Base-by-base conservation (phyloP, 2,797 vertebrate genomes). In the Antennarius maculatus region DNA sequence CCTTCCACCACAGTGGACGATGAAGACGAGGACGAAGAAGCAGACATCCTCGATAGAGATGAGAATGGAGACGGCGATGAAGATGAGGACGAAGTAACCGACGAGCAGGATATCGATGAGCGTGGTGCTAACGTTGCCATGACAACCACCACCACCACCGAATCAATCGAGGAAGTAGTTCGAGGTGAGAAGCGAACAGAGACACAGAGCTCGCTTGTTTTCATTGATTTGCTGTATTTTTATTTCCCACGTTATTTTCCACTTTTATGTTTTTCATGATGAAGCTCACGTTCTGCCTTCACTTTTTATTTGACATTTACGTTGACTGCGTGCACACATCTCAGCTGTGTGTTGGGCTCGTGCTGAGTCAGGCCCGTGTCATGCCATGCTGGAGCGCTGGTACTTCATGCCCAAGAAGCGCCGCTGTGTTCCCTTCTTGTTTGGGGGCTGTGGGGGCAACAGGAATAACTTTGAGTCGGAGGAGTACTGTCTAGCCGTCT, bases 401-500 rank as follows among this genome's bases (percentile, higher is more conserved):
- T 98, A 94, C 94, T 99, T 97, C 95, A 88, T 95, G 77, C 92
- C 95, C 73, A 84, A 94, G 50, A 95, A 93, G 91, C 95, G 95
- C 90, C 93, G 93, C 86, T 99, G 97, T n/a, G 94, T 91, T 46
- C 95, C 95, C 71, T 99, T 99, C 95, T 95, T 96, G 94, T 99
- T 97, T 87, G 97, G 97, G 88, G 97, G 97, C 92, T 99, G 97
- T 66, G 97, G 96, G 39, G 97, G 97, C 88, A 99, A 99, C 95
- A 94, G 96, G 92, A 99, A 99, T 96, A 99, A 99, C 97, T 99
- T 99, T 97, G 96, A 96, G 74, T 96, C 97, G 5, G 95, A 98
- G 93, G 96, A 98, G 65, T 99, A 99, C 96, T 99, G 97, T 95
- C 90, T 98, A 90, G 95, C 93, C 94, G 96, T 96, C 93, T 86